Conservation (phyloP, 2,888 invertebrate genomes). For the Eledona agricola region DNA sequence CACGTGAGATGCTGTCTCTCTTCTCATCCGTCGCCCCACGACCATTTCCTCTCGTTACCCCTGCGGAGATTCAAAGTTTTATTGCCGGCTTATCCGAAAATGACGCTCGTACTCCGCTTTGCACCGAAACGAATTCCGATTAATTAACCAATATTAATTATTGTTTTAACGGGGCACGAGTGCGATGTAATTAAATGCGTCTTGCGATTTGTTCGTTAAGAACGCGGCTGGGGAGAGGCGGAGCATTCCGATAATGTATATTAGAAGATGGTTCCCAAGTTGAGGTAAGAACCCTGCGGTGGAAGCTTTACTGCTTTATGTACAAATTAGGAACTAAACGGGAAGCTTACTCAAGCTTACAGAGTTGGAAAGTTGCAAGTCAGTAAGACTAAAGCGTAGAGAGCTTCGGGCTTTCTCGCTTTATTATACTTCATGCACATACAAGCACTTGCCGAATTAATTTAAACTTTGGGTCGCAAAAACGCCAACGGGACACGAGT, state of each 20-base stretch:
- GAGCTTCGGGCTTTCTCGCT: slow-evolving; percentile 50
- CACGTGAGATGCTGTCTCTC: slow-evolving; percentile 43
- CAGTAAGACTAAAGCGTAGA: slow-evolving; percentile 51
- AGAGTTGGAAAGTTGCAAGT: slow-evolving; percentile 55
- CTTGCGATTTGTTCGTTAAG: slow-evolving; percentile 5
- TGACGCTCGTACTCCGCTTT: too few species aligned
- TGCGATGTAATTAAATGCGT: background rate
- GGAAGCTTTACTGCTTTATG: slow-evolving; percentile 54
- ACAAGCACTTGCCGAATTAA: slow-evolving; percentile 51
- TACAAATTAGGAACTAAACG: slow-evolving; percentile 56
- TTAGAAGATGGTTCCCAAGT: slow-evolving; percentile 52
- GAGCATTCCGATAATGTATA: too few species aligned
- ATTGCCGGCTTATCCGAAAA: slow-evolving; percentile 37
- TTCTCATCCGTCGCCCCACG: slow-evolving; percentile 14
- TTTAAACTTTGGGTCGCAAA: slow-evolving; percentile 41
- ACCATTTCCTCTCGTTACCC: slow-evolving; percentile 39
- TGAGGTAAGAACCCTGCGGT: slow-evolving; percentile 49
- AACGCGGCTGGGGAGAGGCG: slow-evolving; percentile 24
- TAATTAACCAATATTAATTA: too few species aligned
- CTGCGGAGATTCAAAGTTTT: slow-evolving; percentile 43
- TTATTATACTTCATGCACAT: slow-evolving; percentile 50
- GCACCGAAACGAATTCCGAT: too few species aligned
- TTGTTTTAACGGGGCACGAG: too few species aligned
- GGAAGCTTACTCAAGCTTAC: slow-evolving; percentile 56
- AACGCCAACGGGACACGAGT: too few species aligned